A percentile compares a stretch with the other conserved stretches of the same genome.
Evolutionary conservation across 2,888 invertebrate species (phyloP).

Genomic region (Drosophila austrosaltans): DNA sequence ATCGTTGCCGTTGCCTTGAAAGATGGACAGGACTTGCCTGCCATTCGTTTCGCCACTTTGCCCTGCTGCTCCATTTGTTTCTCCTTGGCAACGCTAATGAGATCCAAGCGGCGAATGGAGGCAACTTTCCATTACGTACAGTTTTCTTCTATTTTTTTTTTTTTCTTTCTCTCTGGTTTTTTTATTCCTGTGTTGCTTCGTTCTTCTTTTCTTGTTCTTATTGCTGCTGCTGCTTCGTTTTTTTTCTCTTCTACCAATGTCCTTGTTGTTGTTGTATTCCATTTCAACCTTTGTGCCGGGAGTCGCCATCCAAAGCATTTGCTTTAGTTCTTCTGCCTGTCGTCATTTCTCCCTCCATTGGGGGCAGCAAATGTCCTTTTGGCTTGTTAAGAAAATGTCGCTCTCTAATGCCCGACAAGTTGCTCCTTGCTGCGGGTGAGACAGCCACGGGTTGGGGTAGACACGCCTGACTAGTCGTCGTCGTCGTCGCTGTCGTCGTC

Average conservation of each 20-base stretch:
- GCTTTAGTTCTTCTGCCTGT: conserved; percentile 20
- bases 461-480: conserved; percentile 49
- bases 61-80: conserved; percentile 12
- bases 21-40: conserved; percentile 42
- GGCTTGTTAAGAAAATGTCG: conserved; percentile 77
- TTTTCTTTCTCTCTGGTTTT: not conserved
- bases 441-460: conserved; percentile 13
- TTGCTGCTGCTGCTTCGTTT: conserved; percentile 14
- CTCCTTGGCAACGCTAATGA: conserved; percentile 79
- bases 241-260: conserved; percentile 30
- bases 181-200: conserved; percentile 24
- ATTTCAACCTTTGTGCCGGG: conserved; percentile 41
- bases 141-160: conserved; percentile 36
- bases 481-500: conserved; percentile 26
- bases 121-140: conserved; percentile 71
- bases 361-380: conserved; percentile 70
- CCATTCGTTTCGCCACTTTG: conserved; percentile 2
- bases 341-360: conserved; percentile 39
- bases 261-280: conserved; percentile 61
- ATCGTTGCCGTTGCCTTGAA: conserved; percentile 40
- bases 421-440: conserved; percentile 33
- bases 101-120: conserved; percentile 67
- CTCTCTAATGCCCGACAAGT: conserved; percentile 70
- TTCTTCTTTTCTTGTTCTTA: conserved; percentile 26
- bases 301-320: conserved; percentile 1